These are phyloP conservation scores for Phyllostomus hastatus DNA, from an alignment of 2,113 vertebrate species.

Conservation along the genomic window DNA sequence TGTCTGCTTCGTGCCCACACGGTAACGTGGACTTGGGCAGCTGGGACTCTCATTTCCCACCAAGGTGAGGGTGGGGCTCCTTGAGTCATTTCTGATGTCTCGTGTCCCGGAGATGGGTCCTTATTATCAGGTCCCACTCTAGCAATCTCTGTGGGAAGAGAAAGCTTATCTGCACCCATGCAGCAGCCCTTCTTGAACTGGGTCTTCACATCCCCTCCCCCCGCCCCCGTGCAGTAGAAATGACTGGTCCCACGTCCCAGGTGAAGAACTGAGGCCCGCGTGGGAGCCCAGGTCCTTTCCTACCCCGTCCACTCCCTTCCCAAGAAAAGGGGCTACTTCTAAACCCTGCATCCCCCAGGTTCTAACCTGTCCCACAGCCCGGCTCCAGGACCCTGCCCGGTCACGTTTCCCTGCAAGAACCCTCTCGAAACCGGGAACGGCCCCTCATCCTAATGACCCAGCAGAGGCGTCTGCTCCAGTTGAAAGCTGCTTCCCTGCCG, in stretches of 20 bases:
- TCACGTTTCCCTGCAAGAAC: background rate
- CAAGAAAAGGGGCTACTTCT: background rate
- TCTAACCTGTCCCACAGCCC: background rate
- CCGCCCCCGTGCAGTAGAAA: accelerated
- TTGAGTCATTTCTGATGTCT: background rate
- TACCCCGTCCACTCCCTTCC: background rate
- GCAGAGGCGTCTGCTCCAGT: accelerated
- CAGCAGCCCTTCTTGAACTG: background rate
- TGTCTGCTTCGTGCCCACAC: background rate
- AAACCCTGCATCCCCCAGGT: background rate
- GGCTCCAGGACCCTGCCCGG: background rate
- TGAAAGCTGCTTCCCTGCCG: background rate
- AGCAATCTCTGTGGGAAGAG: background rate
- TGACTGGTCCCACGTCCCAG: background rate
- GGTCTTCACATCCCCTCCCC: background rate
- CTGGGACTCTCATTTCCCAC: background rate
- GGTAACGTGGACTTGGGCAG: background rate
- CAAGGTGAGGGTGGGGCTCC: background rate
- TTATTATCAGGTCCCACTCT: background rate
- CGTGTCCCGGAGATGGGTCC: background rate
- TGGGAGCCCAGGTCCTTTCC: background rate
- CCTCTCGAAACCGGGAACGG: background rate
- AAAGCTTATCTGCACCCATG: background rate
- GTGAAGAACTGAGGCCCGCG: background rate
- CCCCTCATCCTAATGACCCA: accelerated